These are phyloP conservation scores for Hypena proboscidalis DNA, from an alignment of 2,888 invertebrate species.

Conservation along the genomic window DNA sequence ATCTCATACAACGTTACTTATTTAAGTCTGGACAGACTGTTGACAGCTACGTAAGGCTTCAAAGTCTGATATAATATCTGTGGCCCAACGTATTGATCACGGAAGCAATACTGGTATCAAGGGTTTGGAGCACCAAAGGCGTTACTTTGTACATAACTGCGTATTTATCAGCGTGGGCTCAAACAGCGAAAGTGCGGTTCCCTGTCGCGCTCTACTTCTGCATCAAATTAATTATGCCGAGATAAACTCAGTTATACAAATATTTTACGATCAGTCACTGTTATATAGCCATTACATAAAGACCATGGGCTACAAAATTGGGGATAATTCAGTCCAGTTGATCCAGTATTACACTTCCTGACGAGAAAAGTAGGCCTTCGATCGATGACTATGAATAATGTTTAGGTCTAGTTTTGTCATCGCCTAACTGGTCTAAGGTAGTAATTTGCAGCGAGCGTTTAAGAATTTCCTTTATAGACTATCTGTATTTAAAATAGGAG, in stretches of 20 bases:
- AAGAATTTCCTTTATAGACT: slow-evolving; percentile 38
- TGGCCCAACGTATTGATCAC: slow-evolving; percentile 19
- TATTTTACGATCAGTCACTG: slow-evolving; percentile 34
- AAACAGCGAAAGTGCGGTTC: slow-evolving; percentile 52
- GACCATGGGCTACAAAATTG: slow-evolving; percentile 47
- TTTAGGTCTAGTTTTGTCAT: slow-evolving; percentile 42
- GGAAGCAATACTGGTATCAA: slow-evolving; percentile 28
- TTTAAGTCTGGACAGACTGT: not conserved
- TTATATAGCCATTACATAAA: slow-evolving; percentile 43
- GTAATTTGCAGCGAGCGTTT: slow-evolving; percentile 35
- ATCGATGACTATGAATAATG: slow-evolving; percentile 47
- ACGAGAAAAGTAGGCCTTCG: slow-evolving; percentile 48
- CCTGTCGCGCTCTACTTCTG: slow-evolving; percentile 53
- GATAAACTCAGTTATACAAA: slow-evolving; percentile 49
- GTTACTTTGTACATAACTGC: slow-evolving; percentile 34
- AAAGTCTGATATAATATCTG: not conserved
- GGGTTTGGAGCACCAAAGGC: slow-evolving; percentile 30
- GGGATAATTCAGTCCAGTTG: slow-evolving; percentile 44
- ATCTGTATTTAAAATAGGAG: slow-evolving; percentile 31
- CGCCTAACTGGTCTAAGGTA: slow-evolving; percentile 34
- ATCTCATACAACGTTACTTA: too few relatives aligned
- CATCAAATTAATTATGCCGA: slow-evolving; percentile 54
- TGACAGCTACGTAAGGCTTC: not conserved
- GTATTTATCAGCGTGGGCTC: slow-evolving; percentile 37
- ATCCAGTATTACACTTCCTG: slow-evolving; percentile 48